Percentiles rank a stretch among this genome's conserved stretches.
phyloP scores from a whole-genome alignment of 2,797 vertebrate species.

The Telmatherina bonti region DNA sequence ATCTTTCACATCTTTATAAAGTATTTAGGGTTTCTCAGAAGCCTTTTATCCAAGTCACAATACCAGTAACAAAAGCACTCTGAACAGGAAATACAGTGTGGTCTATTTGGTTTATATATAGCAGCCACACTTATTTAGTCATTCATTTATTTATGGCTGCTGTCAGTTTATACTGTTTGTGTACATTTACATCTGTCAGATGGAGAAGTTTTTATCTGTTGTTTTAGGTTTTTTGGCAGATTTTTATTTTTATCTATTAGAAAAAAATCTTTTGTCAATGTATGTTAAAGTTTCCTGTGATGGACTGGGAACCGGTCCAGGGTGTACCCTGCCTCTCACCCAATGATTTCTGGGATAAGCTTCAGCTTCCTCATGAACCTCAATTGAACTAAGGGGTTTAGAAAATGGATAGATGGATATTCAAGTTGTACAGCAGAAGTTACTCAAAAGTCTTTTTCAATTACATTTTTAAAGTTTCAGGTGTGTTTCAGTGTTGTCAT shows the following conservation, averaged over 20 bases:
- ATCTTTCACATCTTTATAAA: conserved; percentile 20
- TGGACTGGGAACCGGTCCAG: too few species aligned
- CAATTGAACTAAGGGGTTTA: too few species aligned
- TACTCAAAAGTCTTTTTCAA: neutral
- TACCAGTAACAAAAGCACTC: conserved; percentile 5
- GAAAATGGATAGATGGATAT: too few species aligned
- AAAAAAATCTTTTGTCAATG: neutral
- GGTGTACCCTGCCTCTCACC: too few species aligned
- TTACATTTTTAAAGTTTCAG: neutral
- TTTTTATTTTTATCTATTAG: neutral
- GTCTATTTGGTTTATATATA: conserved; percentile 10
- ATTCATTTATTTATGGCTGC: neutral
- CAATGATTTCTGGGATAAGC: too few species aligned
- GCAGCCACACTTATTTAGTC: neutral
- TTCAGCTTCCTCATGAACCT: too few species aligned
- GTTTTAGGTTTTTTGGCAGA: neutral
- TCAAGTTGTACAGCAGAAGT: neutral
- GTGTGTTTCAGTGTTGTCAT: neutral
- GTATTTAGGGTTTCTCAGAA: conserved; percentile 28
- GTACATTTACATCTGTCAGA: neutral
- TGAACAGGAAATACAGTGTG: conserved; percentile 18
- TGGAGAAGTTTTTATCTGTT: neutral
- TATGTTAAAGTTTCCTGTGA: neutral
- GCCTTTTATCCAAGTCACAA: conserved; percentile 22
- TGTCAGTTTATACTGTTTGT: neutral